Conservation (phyloP, 2,113 vertebrate species). For the Chloebia gouldiae region DNA sequence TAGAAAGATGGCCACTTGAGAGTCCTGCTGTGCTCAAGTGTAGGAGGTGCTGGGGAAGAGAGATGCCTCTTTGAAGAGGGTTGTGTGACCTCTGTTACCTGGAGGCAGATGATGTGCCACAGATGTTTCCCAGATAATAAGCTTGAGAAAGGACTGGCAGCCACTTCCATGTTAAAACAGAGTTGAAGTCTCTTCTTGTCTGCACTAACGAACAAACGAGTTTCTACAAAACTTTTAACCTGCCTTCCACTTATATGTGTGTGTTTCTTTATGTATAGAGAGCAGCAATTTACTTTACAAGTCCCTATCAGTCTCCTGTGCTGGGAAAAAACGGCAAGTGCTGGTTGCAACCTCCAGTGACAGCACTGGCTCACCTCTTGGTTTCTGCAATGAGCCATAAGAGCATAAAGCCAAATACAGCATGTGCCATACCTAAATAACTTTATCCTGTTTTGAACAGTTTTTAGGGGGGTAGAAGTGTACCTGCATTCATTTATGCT, state of each 20-base stretch:
- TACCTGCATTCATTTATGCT: neutral
- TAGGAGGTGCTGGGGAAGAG: neutral
- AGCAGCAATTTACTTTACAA: neutral
- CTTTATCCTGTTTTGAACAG: neutral
- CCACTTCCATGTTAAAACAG: neutral
- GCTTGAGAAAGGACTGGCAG: neutral
- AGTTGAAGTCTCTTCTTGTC: neutral
- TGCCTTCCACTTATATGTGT: neutral
- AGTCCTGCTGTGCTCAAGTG: accelerated
- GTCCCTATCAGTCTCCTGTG: neutral
- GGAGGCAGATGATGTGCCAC: neutral
- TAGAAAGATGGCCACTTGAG: neutral
- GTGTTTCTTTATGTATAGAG: neutral
- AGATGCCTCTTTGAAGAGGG: neutral
- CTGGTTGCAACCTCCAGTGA: neutral
- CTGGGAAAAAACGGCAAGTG: neutral
- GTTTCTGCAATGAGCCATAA: neutral
- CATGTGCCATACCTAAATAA: neutral
- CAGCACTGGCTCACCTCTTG: neutral
- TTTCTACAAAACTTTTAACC: neutral
- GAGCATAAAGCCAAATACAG: neutral
- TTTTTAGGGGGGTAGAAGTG: neutral
- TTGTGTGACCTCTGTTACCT: neutral
- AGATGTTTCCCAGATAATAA: neutral
- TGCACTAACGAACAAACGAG: neutral